phyloP scores from a whole-genome alignment of 2,888 invertebrate genomes.

The Odontomyia ornata region DNA sequence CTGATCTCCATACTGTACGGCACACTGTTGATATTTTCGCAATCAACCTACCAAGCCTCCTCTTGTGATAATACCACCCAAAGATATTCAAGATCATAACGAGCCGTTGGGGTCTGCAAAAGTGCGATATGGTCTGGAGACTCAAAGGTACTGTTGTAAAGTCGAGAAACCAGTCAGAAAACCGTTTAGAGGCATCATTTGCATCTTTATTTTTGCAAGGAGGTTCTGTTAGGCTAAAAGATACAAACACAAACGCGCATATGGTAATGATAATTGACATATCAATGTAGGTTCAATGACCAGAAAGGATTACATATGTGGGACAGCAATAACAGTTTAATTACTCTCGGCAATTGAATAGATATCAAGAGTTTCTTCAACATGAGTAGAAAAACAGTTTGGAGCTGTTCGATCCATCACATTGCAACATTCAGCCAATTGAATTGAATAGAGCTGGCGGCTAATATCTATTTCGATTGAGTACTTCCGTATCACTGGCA shows the following conservation, averaged over 20 bases:
- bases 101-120: not conserved
- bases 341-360: too few relatives aligned
- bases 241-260: not conserved
- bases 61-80: not conserved
- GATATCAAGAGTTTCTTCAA: too few relatives aligned
- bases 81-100: not conserved
- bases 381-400: too few relatives aligned
- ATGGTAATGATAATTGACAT: slow-evolving; percentile 20
- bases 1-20: not conserved
- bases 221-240: not conserved
- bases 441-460: not conserved
- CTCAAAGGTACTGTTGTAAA: not conserved
- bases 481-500: slow-evolving; percentile 9
- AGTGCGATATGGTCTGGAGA: not conserved
- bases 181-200: not conserved
- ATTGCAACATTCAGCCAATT: too few relatives aligned
- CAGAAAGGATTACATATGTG: not conserved
- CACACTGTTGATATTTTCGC: not conserved
- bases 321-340: too few relatives aligned
- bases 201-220: slow-evolving; percentile 5
- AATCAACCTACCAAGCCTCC: not conserved
- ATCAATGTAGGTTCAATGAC: slow-evolving; percentile 32
- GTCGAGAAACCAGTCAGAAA: not conserved
- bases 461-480: slow-evolving; percentile 27
- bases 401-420: too few relatives aligned